Evolutionary conservation across 2,113 vertebrate genomes (phyloP), one percentile per base, ranked within the genome.

Genomic region (Falcunculus frontatus): DNA sequence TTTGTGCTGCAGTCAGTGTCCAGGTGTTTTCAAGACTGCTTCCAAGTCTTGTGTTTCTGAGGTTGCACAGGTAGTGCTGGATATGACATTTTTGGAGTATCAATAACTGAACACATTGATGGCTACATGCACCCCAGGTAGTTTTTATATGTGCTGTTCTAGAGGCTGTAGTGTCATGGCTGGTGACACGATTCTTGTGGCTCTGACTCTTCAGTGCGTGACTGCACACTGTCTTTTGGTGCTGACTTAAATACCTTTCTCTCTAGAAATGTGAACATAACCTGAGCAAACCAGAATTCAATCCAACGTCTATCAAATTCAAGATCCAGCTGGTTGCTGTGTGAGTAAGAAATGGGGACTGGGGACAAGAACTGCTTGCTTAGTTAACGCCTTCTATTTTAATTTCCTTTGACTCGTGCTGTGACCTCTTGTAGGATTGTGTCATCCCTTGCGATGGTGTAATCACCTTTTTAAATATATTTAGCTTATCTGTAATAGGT

Each of bases 251-350:
- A 64, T 75, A 7, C 59, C 22, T 93, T 63, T 91, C 59, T 68
- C 65, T 91, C 94, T 97, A 99, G 99, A 99, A 99, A 98, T 99
- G 99, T 96, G 99, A 99, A 96, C 99, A 99, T 97, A 99, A 99
- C 96, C 97, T 99, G 98, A 99, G 99, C 98, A 99, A 99, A 93
- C 99, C 99, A 26, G 99, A 99, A 96, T 99, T 99, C 97, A 99
- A 99, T 96, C 99, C 99, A 50, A 99, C 99, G 26, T 99, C 99
- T 75, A 99, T 99, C 95, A 99, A 99, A 98, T 99, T 99, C 97
- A 99, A 99, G 98, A 99, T 99, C 86, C 99, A 99, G 90, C 98
- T 99, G 96, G 99, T 99, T 95, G 99, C 99, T 95, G 98, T 99
- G 99, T 99, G 96, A 99, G 99, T 99, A 97, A 95, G 81, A 95